Evolutionary conservation across 2,888 invertebrate genomes (phyloP), one percentile per base, ranked within the genome.

Genomic region (Carpatolechia fugitivella): DNA sequence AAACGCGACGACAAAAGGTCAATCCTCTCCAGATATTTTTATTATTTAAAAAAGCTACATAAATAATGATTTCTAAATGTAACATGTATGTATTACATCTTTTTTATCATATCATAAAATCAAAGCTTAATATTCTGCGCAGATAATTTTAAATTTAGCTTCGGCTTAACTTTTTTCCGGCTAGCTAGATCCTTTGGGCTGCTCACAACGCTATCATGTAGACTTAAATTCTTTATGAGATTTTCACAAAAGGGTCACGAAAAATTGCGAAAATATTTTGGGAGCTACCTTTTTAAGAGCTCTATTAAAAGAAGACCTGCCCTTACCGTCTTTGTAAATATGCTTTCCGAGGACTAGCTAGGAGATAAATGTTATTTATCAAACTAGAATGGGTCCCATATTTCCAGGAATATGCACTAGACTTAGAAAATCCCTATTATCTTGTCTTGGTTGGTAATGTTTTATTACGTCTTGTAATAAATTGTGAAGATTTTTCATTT

Each of bases 241-340:
- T 44, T 24, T 18, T 18, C 10, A 20, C 30, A 76, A 78, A 75
- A 74, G 70, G 68, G 66, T 66, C 63, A 63, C 66, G 63, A 69
- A 76, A 74, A 71, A 71, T 65, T 64, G 64, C 59, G 64, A 69
- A 68, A 65, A 69, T 66, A 64, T 67, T 76, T 63, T 61, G 60
- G 66, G 61, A 65, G 69, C 66, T 68, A 76, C 74, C 75, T 73
- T 76, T 79, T 78, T 71, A 72, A 69, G 62, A 64, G 69, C 65
- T 74, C 72, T 76, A 72, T 78, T 78, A 75, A 73, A 74, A 73
- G 69, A 69, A 74, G 70, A 73, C 72, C 48, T 55, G 44, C 24
- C 13, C 35, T 48, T 18, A 50, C 44, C 52, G 55, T 30, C 41
- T 52, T 56, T 58, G 49, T 58, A 20, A 33, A 36, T 24, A 13